A percentile compares a stretch with the other conserved stretches of the same genome.
phyloP scores from a whole-genome alignment of 2,113 vertebrate species.

The Grammomys dolichurus region DNA sequence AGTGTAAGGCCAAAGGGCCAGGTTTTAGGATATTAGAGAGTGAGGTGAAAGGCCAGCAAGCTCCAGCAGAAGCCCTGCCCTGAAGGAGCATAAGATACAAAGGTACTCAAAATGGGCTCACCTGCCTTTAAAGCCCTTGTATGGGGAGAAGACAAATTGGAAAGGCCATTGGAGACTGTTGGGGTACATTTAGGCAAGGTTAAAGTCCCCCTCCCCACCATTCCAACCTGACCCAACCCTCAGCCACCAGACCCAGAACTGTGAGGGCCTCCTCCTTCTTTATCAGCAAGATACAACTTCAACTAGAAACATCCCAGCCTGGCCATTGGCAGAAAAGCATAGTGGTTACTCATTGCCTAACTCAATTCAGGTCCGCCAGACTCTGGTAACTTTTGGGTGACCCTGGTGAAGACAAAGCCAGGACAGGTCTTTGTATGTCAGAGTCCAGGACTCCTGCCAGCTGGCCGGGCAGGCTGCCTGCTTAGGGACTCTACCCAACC shows the following conservation, averaged over 20 bases:
- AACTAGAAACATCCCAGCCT: neutral
- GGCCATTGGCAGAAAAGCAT: slow-evolving; percentile 55
- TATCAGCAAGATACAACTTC: neutral
- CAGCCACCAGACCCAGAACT: neutral
- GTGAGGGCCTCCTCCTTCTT: neutral
- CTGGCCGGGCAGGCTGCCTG: slow-evolving; percentile 58
- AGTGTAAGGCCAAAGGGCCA: slow-evolving; percentile 69
- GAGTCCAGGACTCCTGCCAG: slow-evolving; percentile 78
- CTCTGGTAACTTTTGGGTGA: slow-evolving; percentile 99
- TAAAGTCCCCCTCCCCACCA: neutral
- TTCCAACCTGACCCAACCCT: neutral
- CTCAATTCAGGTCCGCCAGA: slow-evolving; percentile 91
- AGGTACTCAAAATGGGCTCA: neutral
- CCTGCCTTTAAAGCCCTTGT: slow-evolving; percentile 64
- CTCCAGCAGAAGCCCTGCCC: slow-evolving; percentile 62
- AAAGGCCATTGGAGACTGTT: slow-evolving; percentile 33
- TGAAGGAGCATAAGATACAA: slow-evolving; percentile 46
- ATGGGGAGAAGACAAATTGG: slow-evolving; percentile 50
- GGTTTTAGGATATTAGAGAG: slow-evolving; percentile 51
- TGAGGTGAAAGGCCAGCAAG: slow-evolving; percentile 58
- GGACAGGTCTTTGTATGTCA: slow-evolving; percentile 87
- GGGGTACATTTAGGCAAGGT: slow-evolving; percentile 70
- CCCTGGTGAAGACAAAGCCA: slow-evolving; percentile 95
- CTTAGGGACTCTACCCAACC: slow-evolving; percentile 68
- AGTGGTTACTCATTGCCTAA: slow-evolving; percentile 90